These are phyloP conservation scores for Aphidius gifuensis DNA, from an alignment of 1,140 invertebrate species.

Conservation along the genomic window DNA sequence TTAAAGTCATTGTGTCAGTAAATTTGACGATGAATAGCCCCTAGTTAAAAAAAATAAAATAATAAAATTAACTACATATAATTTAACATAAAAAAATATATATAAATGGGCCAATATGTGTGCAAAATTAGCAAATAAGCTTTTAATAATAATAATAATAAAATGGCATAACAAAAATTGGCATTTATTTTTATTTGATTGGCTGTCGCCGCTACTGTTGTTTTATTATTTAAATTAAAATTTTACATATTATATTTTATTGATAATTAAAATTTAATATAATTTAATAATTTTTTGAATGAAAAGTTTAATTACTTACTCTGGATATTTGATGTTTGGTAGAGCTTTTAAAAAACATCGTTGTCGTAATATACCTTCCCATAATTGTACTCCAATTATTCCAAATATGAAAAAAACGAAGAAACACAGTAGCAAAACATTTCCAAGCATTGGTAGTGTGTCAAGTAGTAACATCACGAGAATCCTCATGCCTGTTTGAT, in stretches of 20 bases:
- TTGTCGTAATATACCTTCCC: slow-evolving; percentile 94
- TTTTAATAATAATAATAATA: no score
- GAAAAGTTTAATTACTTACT: slow-evolving; percentile 59
- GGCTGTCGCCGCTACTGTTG: slow-evolving; percentile 9
- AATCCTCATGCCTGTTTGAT: slow-evolving; percentile 87
- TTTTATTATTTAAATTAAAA: neutral
- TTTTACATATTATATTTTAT: neutral
- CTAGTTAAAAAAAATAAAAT: no score
- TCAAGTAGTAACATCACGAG: slow-evolving; percentile 98
- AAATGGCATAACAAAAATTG: neutral
- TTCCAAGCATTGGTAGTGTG: slow-evolving; percentile 98
- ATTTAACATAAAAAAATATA: no score
- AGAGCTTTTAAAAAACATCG: slow-evolving; percentile 80
- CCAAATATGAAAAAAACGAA: slow-evolving; percentile 99
- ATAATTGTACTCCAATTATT: slow-evolving; percentile 98
- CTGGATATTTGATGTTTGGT: slow-evolving; percentile 67
- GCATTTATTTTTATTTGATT: neutral
- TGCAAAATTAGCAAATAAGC: no score
- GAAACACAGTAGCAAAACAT: slow-evolving; percentile 97
- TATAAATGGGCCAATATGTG: no score
- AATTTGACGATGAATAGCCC: no score
- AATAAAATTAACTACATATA: no score
- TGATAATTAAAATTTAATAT: slow-evolving; percentile 13
- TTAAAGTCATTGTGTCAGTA: no score
- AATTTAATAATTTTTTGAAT: slow-evolving; percentile 8